Percentiles rank a stretch among this genome's conserved stretches.
phyloP scores from a whole-genome alignment of 2,888 invertebrate genomes.

The Steinernema carpocapsae region DNA sequence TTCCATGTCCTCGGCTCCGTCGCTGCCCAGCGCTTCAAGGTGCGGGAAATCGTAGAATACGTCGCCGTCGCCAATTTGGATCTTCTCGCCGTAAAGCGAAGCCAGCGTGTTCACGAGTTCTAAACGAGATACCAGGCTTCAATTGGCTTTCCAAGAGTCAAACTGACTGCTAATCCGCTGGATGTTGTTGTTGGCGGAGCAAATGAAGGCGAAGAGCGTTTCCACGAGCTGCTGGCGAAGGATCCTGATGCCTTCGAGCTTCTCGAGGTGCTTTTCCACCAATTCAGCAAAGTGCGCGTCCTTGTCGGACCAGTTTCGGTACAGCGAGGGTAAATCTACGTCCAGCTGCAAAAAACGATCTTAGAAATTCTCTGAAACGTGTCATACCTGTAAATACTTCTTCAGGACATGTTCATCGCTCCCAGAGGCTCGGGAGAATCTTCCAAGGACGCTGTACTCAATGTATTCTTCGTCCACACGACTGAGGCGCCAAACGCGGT shows the following conservation, averaged over 20 bases:
- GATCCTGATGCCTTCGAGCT: slow-evolving; percentile 81
- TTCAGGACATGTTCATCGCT: slow-evolving; percentile 28
- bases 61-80: slow-evolving; percentile 47
- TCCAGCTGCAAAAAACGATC: slow-evolving; percentile 44
- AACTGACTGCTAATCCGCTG: slow-evolving; percentile 71
- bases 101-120: slow-evolving; percentile 75
- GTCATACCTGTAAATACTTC: slow-evolving; percentile 40
- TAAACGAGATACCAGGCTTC: slow-evolving; percentile 34
- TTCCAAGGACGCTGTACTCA: slow-evolving; percentile 44
- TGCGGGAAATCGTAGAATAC: slow-evolving; percentile 82
- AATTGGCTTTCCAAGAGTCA: background rate
- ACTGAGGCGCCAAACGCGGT: slow-evolving; percentile 48
- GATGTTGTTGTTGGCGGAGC: slow-evolving; percentile 96
- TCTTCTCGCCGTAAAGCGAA: slow-evolving; percentile 77
- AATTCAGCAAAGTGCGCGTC: slow-evolving; percentile 49
- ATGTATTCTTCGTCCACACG: slow-evolving; percentile 42
- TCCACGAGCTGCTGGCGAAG: slow-evolving; percentile 88
- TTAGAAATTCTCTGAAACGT: background rate
- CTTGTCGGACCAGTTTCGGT: slow-evolving; percentile 46
- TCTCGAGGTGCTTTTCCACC: slow-evolving; percentile 35
- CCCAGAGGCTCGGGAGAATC: slow-evolving; percentile 37
- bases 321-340: slow-evolving; percentile 50
- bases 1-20: slow-evolving; percentile 73
- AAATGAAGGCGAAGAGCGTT: slow-evolving; percentile 92
- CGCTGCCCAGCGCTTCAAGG: slow-evolving; percentile 75